Conservation (phyloP, 2,797 vertebrate species). For the Nyctibius grandis region DNA sequence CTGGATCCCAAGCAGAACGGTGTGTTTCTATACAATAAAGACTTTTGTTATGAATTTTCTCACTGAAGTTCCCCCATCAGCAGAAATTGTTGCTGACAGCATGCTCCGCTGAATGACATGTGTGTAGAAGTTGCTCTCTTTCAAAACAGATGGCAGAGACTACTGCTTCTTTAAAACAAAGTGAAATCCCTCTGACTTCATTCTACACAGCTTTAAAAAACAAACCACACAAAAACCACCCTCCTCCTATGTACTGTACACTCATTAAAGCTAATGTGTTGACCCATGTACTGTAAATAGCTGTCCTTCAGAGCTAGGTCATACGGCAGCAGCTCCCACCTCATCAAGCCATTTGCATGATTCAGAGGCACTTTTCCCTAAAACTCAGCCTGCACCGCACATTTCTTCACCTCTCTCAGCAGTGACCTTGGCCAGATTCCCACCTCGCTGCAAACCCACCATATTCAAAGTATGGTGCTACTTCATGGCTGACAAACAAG, state of each 20-base stretch:
- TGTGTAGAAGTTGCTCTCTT: not conserved
- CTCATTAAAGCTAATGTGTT: not conserved
- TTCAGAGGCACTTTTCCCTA: not conserved
- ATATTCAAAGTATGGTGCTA: not conserved
- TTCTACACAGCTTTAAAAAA: not conserved
- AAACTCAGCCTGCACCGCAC: not conserved
- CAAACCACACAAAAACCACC: not conserved
- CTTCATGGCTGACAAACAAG: not conserved
- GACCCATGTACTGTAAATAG: conserved; percentile 15
- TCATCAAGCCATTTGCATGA: not conserved
- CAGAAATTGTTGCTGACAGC: conserved; percentile 29
- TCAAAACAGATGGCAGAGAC: conserved; percentile 20
- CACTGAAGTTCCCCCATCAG: conserved; percentile 5
- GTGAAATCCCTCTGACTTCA: not conserved
- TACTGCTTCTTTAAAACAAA: not conserved
- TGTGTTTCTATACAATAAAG: conserved; percentile 13
- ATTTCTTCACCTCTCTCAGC: not conserved
- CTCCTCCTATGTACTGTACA: not conserved
- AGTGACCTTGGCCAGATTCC: conserved; percentile 18
- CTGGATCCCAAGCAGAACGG: not conserved
- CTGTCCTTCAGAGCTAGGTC: conserved; percentile 22
- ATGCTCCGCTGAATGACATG: not conserved
- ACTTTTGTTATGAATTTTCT: conserved; percentile 21
- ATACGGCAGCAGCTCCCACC: not conserved
- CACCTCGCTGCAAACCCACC: not conserved